Evolutionary conservation across 35 echinoderm and acorn worm species (phyloP), one percentile per base, ranked within the genome.

Genomic region (Ophioderma brevispina): DNA sequence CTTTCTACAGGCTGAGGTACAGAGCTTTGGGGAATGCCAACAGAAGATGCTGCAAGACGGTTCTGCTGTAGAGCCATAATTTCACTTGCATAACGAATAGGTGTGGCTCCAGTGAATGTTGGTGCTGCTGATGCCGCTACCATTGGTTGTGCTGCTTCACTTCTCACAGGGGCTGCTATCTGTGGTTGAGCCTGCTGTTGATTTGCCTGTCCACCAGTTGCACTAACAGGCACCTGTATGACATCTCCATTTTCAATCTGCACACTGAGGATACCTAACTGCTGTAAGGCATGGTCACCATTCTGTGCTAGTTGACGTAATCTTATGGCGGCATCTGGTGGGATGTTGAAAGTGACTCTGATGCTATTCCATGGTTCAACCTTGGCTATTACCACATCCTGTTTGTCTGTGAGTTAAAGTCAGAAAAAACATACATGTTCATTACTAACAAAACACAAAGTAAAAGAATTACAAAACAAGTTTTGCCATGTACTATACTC

Each of bases 361-460:
- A 99, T 89, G 85, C 97, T 99, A 81, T 99, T 99, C 97, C 97
- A 99, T 88, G 97, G 97, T 84, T 99, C 97, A 32, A 99, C 88
- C 84, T 95, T 93, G 17, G 86, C 80, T 36, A 96, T 78, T 30
- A 43, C 76, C 36, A 80, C 39, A 37, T 39, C 76, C 21, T 84
- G 37, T 50, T 91, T 36, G 41, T 84, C 94, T 95, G 85, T 35
- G 75, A 92, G 33, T 33, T 33, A 84, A 55, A 78, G 84, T 35
- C 82, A 38, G 84, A 31, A 76, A 25, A 40, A 86, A 82, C 14
- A 85, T 39, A 78, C 17, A 8, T 17, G 17, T 8, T 4, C 4
- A 46, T 8, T 17, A 46, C 17, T 46, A 46, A 46, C 17, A 46
- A 46, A 46, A 8, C 4, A 17, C 41, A 46, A 46, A 46, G 41